A percentile compares a stretch with the other conserved stretches of the same genome.
Evolutionary conservation across 2,888 invertebrate species (phyloP).

Genomic region (Dolichopus griseipennis): DNA sequence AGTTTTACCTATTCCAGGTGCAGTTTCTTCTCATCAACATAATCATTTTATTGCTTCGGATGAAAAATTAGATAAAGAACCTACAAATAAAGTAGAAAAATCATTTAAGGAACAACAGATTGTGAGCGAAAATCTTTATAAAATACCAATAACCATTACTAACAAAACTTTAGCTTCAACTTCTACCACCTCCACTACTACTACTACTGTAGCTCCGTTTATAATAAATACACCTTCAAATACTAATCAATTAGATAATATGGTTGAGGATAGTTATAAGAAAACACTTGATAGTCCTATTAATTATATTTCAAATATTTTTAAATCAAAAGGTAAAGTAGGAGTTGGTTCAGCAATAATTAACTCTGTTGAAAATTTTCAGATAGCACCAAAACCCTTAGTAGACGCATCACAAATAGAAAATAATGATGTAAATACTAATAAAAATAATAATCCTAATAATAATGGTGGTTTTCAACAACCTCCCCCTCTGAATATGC

Average conservation of each 20-base stretch:
- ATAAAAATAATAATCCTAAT: slow-evolving; percentile 11
- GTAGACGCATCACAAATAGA: slow-evolving; percentile 13
- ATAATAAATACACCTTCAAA: slow-evolving; percentile 16
- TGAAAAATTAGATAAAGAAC: slow-evolving; percentile 28
- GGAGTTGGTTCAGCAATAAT: slow-evolving; percentile 27
- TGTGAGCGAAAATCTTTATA: slow-evolving; percentile 43
- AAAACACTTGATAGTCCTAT: slow-evolving; percentile 16
- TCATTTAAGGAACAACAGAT: slow-evolving; percentile 39
- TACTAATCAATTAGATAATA: slow-evolving; percentile 16
- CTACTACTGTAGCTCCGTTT: slow-evolving; percentile 16
- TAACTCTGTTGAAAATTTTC: slow-evolving; percentile 46
- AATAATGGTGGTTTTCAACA: slow-evolving; percentile 20
- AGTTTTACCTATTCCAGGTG: slow-evolving; percentile 24
- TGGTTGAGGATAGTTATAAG: slow-evolving; percentile 17
- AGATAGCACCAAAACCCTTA: slow-evolving; percentile 38
- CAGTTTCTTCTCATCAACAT: slow-evolving; percentile 24
- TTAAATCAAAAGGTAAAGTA: slow-evolving; percentile 7
- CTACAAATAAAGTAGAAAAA: slow-evolving; percentile 28
- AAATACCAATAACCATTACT: slow-evolving; percentile 37
- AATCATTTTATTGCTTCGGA: slow-evolving; percentile 25
- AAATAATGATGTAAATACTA: slow-evolving; percentile 15
- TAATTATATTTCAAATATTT: slow-evolving; percentile 21
- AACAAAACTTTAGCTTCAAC: slow-evolving; percentile 27
- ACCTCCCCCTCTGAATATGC: slow-evolving; percentile 28
- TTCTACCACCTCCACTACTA: slow-evolving; percentile 18